phyloP scores from a whole-genome alignment of 1,140 invertebrate genomes.

The Solenopsis invicta region DNA sequence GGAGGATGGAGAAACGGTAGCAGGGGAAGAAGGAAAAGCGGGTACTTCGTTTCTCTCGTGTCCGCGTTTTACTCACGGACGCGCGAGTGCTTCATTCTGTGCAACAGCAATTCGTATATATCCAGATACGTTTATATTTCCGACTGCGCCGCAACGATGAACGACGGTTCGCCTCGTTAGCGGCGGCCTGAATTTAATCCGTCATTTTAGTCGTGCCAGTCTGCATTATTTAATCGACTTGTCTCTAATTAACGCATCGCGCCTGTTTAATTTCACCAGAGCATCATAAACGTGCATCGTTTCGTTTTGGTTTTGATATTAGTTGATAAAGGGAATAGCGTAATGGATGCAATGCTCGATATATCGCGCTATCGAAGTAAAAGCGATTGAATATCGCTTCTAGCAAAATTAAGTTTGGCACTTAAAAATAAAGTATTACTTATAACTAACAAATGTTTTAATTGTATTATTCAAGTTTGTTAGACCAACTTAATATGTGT shows the following conservation, averaged over 20 bases:
- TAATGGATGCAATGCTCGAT: not conserved
- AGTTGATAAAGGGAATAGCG: slow-evolving; percentile 10
- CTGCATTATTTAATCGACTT: slow-evolving; percentile 69
- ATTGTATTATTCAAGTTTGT: slow-evolving; percentile 1
- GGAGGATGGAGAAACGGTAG: not conserved
- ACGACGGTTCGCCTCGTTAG: slow-evolving; percentile 46
- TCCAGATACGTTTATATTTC: slow-evolving; percentile 32
- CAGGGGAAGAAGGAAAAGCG: not conserved
- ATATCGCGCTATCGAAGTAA: slow-evolving; percentile 46
- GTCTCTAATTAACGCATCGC: slow-evolving; percentile 70
- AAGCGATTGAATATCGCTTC: slow-evolving; percentile 55
- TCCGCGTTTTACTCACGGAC: not conserved
- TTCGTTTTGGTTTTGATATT: slow-evolving; percentile 38
- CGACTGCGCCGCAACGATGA: slow-evolving; percentile 12
- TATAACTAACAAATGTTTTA: not conserved
- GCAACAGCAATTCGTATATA: slow-evolving; percentile 30
- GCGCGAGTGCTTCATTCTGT: slow-evolving; percentile 17
- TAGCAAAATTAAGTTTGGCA: slow-evolving; percentile 60
- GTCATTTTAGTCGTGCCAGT: slow-evolving; percentile 22
- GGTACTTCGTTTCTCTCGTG: slow-evolving; percentile 23
- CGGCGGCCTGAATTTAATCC: slow-evolving; percentile 58
- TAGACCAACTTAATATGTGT: not conserved
- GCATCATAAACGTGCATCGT: slow-evolving; percentile 45
- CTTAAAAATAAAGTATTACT: slow-evolving; percentile 6
- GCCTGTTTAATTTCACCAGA: slow-evolving; percentile 64